phyloP scores from a whole-genome alignment of 2,888 invertebrate genomes.

The Adelognathus sp. region DNA sequence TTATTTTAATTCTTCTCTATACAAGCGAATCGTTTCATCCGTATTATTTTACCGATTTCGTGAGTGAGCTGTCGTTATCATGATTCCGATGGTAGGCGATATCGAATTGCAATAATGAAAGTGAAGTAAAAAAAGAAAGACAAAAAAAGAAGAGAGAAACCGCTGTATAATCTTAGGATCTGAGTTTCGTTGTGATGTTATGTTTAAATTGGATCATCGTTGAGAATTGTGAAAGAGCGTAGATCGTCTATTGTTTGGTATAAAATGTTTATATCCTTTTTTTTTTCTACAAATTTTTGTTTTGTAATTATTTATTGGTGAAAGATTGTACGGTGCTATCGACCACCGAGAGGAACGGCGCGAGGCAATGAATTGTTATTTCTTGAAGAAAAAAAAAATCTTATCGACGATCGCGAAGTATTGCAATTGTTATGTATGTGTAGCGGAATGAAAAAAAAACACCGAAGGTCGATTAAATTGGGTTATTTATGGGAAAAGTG shows the following conservation, averaged over 20 bases:
- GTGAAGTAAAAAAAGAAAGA: background rate
- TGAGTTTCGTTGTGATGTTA: conserved; percentile 15
- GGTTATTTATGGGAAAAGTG: background rate
- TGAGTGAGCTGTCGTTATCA: conserved; percentile 29
- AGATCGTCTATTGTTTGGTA: background rate
- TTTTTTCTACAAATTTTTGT: background rate
- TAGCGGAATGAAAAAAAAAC: background rate
- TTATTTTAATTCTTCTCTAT: background rate
- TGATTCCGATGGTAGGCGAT: conserved; percentile 4
- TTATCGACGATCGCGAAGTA: background rate
- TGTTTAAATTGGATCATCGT: conserved; percentile 12
- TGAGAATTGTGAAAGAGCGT: background rate
- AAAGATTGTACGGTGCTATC: conserved; percentile 4
- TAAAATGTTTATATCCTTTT: too few species aligned
- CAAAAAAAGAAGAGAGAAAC: background rate
- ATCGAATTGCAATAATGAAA: conserved; percentile 18
- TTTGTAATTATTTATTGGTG: background rate
- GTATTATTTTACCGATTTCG: conserved; percentile 40
- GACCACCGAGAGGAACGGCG: background rate
- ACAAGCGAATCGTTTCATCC: conserved; percentile 7
- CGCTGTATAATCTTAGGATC: background rate
- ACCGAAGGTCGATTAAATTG: background rate
- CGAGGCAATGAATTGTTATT: conserved; percentile 11
- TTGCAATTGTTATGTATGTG: conserved; percentile 3
- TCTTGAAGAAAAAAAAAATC: conserved; percentile 20